Evolutionary conservation across 2,888 invertebrate genomes (phyloP).

Genomic region (Yponomeuta malinellus): DNA sequence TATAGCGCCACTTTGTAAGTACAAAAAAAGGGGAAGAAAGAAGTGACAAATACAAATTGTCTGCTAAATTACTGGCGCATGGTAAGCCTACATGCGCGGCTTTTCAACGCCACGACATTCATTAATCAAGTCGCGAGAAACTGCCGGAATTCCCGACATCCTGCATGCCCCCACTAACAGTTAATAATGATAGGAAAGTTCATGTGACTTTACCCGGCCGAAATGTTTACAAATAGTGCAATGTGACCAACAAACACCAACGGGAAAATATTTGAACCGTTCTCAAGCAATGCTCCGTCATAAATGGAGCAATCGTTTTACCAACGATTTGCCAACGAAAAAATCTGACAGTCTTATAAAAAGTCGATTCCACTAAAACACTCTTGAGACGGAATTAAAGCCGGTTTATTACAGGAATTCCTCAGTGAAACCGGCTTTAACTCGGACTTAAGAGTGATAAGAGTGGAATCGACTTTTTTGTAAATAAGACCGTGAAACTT

Average conservation of each 20-base stretch:
- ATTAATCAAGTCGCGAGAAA: constrained; percentile 9
- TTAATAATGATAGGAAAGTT: constrained; percentile 6
- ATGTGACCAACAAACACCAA: neutral
- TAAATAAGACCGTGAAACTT: too few relatives aligned
- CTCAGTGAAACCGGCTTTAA: too few relatives aligned
- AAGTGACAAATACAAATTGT: constrained; percentile 14
- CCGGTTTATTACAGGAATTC: neutral
- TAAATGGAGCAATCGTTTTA: too few relatives aligned
- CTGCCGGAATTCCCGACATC: constrained; percentile 1
- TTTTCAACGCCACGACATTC: constrained; percentile 5
- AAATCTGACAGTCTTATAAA: neutral
- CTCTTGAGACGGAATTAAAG: too few relatives aligned
- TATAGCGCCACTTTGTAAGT: neutral
- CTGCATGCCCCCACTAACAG: constrained; percentile 7
- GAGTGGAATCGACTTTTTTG: too few relatives aligned
- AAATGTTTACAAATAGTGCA: neutral
- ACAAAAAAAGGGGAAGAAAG: constrained; percentile 3
- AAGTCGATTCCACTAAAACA: too few relatives aligned
- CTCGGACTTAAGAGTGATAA: too few relatives aligned
- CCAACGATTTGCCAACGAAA: too few relatives aligned
- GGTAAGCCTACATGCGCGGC: constrained; percentile 10
- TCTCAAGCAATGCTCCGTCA: too few relatives aligned
- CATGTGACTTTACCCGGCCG: neutral
- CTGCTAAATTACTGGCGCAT: constrained; percentile 11
- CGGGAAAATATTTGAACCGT: neutral